Base-by-base conservation (phyloP, 1,140 invertebrate genomes). In the Arion vulgaris region DNA sequence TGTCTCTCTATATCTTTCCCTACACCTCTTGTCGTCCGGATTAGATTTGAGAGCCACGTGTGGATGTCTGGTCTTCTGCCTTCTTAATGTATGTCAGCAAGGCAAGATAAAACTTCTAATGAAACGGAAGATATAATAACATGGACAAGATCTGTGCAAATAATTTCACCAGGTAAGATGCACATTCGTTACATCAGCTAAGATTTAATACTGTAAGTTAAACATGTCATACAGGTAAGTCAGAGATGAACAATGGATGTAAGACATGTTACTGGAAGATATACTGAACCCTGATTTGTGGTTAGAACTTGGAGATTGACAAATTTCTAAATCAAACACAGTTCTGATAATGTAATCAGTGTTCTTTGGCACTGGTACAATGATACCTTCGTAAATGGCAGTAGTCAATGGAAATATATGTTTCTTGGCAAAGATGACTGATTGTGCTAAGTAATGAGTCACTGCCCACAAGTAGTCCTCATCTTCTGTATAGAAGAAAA, bases 401-500 rank as follows among this genome's bases (percentile, higher is more conserved):
- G 71, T 72, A 26, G 28, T 72, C 11, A 72, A 34, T 5, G 71
- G 71, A 38, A 72, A 72, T 15, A 38, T 36, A 39, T 38, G 32
- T 39, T 32, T 23, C 28, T 36, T 72, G 28, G 28, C 28, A 23
- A 36, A 72, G 36, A 72, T 39, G 13, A 72, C 36, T 9, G 71
- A 34, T 23, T 23, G 17, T 23, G 28, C 36, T 36, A 39, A 23
- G 26, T 72, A 72, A 39, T 72, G 28, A 23, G 71, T 72, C 36
- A 72, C 36, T 23, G 71, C 71, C 71, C 71, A 72, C 7, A 72
- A 15, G 36, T 72, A 72, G 19, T 36, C 32, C 13, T 72, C 28
- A 36, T 72, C 36, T 38, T 39, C 71, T 32, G 71, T 38, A 34
- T 72, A 72, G 71, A 72, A 72, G 36, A 72, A 72, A 36, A 72